Evolutionary conservation across 2,888 invertebrate species (phyloP), one percentile per base, ranked within the genome.

Genomic region (Andrena flavipes): DNA sequence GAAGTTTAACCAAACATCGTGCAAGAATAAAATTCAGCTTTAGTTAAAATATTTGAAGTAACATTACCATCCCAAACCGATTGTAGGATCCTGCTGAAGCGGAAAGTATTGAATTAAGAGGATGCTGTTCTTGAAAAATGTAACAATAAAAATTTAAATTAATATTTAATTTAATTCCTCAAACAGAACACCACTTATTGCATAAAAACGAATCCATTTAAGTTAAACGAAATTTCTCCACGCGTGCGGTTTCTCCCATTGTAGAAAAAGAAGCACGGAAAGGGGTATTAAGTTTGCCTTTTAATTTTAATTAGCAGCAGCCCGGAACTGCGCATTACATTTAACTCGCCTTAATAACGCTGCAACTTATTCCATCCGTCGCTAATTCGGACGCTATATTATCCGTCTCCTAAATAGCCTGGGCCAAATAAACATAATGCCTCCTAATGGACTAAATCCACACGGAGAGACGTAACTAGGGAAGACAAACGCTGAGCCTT

Each of bases 401-500:
- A 77, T 82, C 82, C 65, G 42, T 56, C 76, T 33, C 29, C 33
- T 59, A 72, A 72, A 80, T 76, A 51, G 42, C 56, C 42, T 29
- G 16, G 29, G 51, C 23, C 30, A 77, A 75, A 74, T 82, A 79
- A 76, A 84, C 65, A 73, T 80, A 87, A 86, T 77, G 51, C 77
- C 42, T 35, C 54, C 59, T 80, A 84, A 86, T 76, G 78, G 67
- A 60, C 33, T 49, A 71, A 76, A 79, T 86, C 74, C 86, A 67
- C 13, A 63, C 16, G 67, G 54, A 8, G 51, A 72, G 20, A 77
- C 48, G 76, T 73, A 77, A 76, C 54, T 70, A 62, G 70, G 70
- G 77, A 80, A 86, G 82, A 80, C 71, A 80, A 86, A 84, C 67
- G 84, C 49, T 56, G 59, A 68, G 62, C 62, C 68, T 29, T 70